These are phyloP conservation scores for Sinohyriopsis cumingii DNA, from an alignment of 2,888 invertebrate genomes.

Conservation along the genomic window DNA sequence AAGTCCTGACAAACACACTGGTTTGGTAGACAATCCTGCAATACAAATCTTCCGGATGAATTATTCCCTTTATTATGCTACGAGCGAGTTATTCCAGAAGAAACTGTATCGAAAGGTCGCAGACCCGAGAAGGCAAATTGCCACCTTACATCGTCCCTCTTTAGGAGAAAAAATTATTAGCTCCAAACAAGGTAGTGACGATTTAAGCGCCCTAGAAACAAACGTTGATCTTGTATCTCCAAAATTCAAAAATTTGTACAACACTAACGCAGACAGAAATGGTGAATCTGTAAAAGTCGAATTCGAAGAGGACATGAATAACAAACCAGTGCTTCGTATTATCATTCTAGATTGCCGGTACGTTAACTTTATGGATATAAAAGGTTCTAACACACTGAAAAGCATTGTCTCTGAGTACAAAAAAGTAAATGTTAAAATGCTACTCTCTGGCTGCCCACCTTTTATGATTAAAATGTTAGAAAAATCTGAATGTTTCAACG, in stretches of 20 bases:
- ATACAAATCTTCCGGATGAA: constrained; percentile 26
- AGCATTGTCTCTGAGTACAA: constrained; percentile 14
- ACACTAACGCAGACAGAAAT: too few species aligned
- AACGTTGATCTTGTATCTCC: too few species aligned
- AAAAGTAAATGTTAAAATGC: constrained; percentile 38
- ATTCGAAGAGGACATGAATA: constrained; percentile 15
- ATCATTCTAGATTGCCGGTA: too few species aligned
- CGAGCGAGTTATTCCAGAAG: constrained; percentile 26
- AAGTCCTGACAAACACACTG: constrained; percentile 11
- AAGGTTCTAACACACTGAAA: too few species aligned
- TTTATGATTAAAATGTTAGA: constrained; percentile 34
- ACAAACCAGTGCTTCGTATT: constrained; percentile 9
- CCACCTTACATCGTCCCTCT: too few species aligned
- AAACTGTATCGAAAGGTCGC: constrained; percentile 14
- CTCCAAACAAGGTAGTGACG: too few species aligned
- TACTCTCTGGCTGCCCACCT: constrained; percentile 41
- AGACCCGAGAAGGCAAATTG: constrained; percentile 9
- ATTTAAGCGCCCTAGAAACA: too few species aligned
- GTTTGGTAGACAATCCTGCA: constrained; percentile 8
- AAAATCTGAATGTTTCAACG: constrained; percentile 35
- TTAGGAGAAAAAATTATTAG: too few species aligned
- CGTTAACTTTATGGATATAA: too few species aligned
- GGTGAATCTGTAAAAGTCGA: too few species aligned
- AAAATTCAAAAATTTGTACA: too few species aligned
- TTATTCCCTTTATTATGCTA: constrained; percentile 29